A percentile compares a stretch with the other conserved stretches of the same genome.
phyloP scores from a whole-genome alignment of 1,140 invertebrate genomes.

The Conus ventricosus region DNA sequence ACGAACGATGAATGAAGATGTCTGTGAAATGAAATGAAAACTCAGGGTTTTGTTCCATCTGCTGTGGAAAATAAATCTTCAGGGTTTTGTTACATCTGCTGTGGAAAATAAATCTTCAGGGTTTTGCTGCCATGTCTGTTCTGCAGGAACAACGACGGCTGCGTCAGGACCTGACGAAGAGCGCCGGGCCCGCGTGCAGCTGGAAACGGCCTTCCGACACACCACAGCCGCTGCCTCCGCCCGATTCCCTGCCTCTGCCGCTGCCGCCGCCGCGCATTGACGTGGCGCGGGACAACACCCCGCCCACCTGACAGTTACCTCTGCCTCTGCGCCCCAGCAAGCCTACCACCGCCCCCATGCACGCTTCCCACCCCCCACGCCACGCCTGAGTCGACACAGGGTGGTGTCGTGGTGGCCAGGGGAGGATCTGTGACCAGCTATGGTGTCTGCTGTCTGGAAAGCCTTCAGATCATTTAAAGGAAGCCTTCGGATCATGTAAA shows the following conservation, averaged over 20 bases:
- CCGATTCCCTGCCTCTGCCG: conserved; percentile 1
- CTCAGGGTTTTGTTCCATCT: too few species aligned
- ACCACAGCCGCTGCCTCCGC: conserved; percentile 1
- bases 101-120: too few species aligned
- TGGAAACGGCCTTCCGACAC: conserved; percentile 52
- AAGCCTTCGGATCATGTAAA: too few species aligned
- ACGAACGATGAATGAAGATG: too few species aligned
- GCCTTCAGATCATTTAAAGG: too few species aligned
- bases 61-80: too few species aligned
- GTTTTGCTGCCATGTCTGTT: background rate
- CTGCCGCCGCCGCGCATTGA: conserved; percentile 1
- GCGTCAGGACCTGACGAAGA: conserved; percentile 58
- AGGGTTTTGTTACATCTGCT: too few species aligned
- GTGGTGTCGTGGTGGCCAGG: background rate
- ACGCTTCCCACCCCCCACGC: background rate
- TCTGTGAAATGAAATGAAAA: too few species aligned
- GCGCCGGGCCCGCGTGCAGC: conserved; percentile 48
- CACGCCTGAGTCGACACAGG: background rate
- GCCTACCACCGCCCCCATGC: background rate
- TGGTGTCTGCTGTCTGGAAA: too few species aligned
- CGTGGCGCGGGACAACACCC: conserved; percentile 19
- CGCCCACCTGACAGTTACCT: conserved; percentile 34
- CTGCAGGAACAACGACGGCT: conserved; percentile 56
- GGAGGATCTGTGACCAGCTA: background rate
- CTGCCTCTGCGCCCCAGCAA: conserved; percentile 32